phyloP scores from a whole-genome alignment of 1,140 invertebrate species.

The Rhyacophila brunnea region DNA sequence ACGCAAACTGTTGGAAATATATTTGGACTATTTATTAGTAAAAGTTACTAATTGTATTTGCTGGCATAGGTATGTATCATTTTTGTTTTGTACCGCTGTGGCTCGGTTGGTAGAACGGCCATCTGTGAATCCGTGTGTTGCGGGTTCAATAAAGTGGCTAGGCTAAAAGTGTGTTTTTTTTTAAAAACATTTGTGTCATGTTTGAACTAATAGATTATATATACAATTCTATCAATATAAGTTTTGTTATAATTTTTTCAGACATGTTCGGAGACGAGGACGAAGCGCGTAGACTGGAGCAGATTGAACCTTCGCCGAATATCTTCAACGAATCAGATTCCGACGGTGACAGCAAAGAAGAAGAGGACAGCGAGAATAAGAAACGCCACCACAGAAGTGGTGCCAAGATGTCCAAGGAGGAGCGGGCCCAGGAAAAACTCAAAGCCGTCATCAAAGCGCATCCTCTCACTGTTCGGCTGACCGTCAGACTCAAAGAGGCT shows the following conservation, averaged over 20 bases:
- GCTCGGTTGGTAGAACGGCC: too few species aligned
- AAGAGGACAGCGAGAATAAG: conserved; percentile 55
- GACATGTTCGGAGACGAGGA: conserved; percentile 72
- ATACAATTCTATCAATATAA: conserved; percentile 21
- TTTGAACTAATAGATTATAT: not conserved
- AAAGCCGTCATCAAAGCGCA: conserved; percentile 70
- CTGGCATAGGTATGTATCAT: too few species aligned
- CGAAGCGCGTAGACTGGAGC: conserved; percentile 69
- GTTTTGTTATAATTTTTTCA: too few species aligned
- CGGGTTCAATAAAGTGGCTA: too few species aligned
- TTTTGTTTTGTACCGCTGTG: too few species aligned
- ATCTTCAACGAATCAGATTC: conserved; percentile 53
- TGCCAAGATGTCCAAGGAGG: conserved; percentile 59
- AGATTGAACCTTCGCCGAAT: conserved; percentile 58
- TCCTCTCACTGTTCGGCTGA: conserved; percentile 68
- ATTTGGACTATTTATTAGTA: too few species aligned
- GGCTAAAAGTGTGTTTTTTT: too few species aligned
- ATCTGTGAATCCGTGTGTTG: too few species aligned
- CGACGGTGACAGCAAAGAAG: conserved; percentile 43
- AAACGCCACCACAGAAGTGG: conserved; percentile 60
- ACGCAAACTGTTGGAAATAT: too few species aligned
- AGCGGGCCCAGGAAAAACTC: conserved; percentile 64
- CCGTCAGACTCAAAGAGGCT: conserved; percentile 60
- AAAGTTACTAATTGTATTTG: too few species aligned
- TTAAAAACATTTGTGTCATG: not conserved